Evolutionary conservation across 2,888 invertebrate genomes (phyloP).

Genomic region (Baronia brevicornis): DNA sequence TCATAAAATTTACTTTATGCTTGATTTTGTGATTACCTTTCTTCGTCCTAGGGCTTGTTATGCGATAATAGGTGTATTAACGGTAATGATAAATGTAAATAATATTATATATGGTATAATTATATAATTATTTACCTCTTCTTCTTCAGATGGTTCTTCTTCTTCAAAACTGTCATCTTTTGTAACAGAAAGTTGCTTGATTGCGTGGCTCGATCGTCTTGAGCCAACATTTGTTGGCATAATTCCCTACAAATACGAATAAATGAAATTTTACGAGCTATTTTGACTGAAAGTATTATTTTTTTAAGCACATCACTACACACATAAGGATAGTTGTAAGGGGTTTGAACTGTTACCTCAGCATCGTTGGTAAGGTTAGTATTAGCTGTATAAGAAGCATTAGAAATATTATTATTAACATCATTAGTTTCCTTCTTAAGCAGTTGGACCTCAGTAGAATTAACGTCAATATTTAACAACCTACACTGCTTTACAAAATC

Average conservation of each 20-base stretch:
- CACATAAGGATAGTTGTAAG: no score
- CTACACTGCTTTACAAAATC: slow-evolving; percentile 69
- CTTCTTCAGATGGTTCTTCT: slow-evolving; percentile 70
- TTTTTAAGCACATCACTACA: no score
- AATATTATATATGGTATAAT: not conserved
- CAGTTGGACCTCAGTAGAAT: slow-evolving; percentile 54
- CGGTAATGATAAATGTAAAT: no score
- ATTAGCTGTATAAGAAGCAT: slow-evolving; percentile 31
- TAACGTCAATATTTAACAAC: slow-evolving; percentile 56
- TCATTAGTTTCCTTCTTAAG: slow-evolving; percentile 33
- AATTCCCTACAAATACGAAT: slow-evolving; percentile 45
- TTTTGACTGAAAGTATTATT: no score
- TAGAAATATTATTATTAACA: slow-evolving; percentile 42
- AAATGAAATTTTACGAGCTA: not conserved
- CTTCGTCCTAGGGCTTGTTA: not conserved
- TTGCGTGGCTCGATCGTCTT: slow-evolving; percentile 67
- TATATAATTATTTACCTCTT: slow-evolving; percentile 48
- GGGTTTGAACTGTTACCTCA: slow-evolving; percentile 17
- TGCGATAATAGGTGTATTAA: no score
- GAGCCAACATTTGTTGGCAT: slow-evolving; percentile 64
- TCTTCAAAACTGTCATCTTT: slow-evolving; percentile 73
- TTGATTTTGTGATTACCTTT: not conserved
- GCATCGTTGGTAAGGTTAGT: slow-evolving; percentile 37
- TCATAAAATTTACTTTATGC: not conserved
- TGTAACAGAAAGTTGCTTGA: slow-evolving; percentile 66